These are phyloP conservation scores for Tetranychus piercei DNA, from an alignment of 2,888 invertebrate species.

Conservation along the genomic window DNA sequence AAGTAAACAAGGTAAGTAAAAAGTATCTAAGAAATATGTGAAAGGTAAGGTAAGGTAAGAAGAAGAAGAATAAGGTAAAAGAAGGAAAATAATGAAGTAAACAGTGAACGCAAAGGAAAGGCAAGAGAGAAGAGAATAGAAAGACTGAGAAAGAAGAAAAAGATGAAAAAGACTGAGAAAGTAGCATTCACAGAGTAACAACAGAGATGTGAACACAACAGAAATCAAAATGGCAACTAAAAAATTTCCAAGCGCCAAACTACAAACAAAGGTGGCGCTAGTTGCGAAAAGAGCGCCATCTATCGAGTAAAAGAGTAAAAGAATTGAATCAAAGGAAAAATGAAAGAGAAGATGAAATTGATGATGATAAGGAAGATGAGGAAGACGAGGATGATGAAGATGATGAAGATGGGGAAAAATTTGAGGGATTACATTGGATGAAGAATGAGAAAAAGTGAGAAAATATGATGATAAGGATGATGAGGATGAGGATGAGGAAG, in stretches of 20 bases:
- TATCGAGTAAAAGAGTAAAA: neutral
- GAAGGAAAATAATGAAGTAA: neutral
- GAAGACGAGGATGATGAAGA: neutral
- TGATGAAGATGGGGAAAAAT: neutral
- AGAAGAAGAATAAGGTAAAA: too few relatives aligned
- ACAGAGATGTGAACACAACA: neutral
- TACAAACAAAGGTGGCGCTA: neutral
- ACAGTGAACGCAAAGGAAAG: neutral
- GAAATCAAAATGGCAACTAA: neutral
- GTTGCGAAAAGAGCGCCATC: neutral
- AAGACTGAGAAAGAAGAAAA: neutral
- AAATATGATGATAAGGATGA: neutral
- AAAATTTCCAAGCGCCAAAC: neutral
- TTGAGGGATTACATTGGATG: neutral
- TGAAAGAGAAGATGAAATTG: neutral
- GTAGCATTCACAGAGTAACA: neutral
- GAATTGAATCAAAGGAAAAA: neutral
- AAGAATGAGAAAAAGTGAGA: neutral
- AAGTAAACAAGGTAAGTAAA: too few relatives aligned
- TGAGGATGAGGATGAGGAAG: neutral
- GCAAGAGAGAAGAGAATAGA: neutral
- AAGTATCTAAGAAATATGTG: too few relatives aligned
- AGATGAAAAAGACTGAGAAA: neutral
- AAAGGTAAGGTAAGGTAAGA: too few relatives aligned
- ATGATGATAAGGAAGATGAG: neutral